Base-by-base conservation (phyloP, 2,113 vertebrate species). In the Anas platyrhynchos region DNA sequence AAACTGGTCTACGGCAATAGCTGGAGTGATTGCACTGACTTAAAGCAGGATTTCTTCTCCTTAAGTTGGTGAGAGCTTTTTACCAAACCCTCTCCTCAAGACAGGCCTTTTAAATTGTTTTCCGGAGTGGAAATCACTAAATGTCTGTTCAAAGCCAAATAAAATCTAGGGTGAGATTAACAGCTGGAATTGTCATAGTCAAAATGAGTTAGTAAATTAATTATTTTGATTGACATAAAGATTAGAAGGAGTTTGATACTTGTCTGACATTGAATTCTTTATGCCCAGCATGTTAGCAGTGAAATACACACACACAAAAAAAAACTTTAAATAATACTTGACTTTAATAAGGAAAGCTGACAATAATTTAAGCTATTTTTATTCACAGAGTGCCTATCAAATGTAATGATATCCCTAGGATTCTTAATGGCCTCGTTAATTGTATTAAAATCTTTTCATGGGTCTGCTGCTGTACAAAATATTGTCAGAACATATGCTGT, bases 341-440 rank as follows among this genome's bases (percentile, higher is more conserved):
- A 31, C 21, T 75, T 86, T 23, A 69, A 61, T 59, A 86, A 59
- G 32, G 17, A 77, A 84, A 86, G 13, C 16, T 72, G 58, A 74
- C 44, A 86, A 83, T 89, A 78, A 52, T 27, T 25, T 25, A 16
- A 2, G 0, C 32, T 88, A 23, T 50, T 96, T 92, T 84, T 74
- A 76, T 66, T 84, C 61, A 58, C 44, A 68, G 54, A 27, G 52
- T 20, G 17, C 21, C 73, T n/a, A 68, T 72, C 65, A 86, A 82
- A 81, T 78, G 22, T 38, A 84, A 84, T 58, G 48, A 3, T 11
- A 68, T 82, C 58, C 43, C 43, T 75, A 6, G 32, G n/a, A 75
- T 29, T 93, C 76, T 75, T 79, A 91, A 91, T 36, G 26, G 27
- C 34, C 68, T 75, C 86, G 25, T 86, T 93, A 95, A 90, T 86